Conservation (phyloP, 2,113 vertebrate genomes). For the Clinocottus analis region DNA sequence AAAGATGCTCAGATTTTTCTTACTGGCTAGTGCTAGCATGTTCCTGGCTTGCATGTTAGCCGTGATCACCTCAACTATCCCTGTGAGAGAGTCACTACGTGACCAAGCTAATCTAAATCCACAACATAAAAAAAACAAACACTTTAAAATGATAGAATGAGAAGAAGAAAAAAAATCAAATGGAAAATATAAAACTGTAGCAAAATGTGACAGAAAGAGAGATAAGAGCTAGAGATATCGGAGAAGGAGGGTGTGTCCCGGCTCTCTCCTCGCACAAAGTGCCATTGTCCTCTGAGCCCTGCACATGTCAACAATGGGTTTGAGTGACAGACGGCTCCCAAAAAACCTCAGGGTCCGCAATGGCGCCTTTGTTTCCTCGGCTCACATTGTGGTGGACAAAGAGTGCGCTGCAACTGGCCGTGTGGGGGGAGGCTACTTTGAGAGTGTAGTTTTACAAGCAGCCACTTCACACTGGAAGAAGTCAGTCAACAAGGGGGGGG, state of each 20-base stretch:
- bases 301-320: slow-evolving; percentile 78
- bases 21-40: neutral
- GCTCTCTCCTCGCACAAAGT: slow-evolving; percentile 70
- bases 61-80: neutral
- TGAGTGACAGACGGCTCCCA: slow-evolving; percentile 77
- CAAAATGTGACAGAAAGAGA: slow-evolving; percentile 37
- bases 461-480: slow-evolving; percentile 47
- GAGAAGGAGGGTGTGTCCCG: slow-evolving; percentile 63
- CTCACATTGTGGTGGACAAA: slow-evolving; percentile 81
- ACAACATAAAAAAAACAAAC: no score
- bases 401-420: slow-evolving; percentile 58
- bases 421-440: slow-evolving; percentile 57
- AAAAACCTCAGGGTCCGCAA: slow-evolving; percentile 75
- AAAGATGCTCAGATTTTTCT: neutral
- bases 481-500: neutral
- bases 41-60: neutral
- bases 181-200: neutral
- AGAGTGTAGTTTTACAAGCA: slow-evolving; percentile 69
- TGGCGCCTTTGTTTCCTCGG: slow-evolving; percentile 78
- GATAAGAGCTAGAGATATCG: slow-evolving; percentile 52
- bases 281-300: slow-evolving; percentile 66
- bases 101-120: neutral
- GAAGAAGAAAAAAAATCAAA: neutral
- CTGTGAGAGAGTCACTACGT: neutral
- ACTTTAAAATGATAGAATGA: neutral